Evolutionary conservation across 1,140 invertebrate species (phyloP), one percentile per base, ranked within the genome.

Genomic region (Drosophila funebris): DNA sequence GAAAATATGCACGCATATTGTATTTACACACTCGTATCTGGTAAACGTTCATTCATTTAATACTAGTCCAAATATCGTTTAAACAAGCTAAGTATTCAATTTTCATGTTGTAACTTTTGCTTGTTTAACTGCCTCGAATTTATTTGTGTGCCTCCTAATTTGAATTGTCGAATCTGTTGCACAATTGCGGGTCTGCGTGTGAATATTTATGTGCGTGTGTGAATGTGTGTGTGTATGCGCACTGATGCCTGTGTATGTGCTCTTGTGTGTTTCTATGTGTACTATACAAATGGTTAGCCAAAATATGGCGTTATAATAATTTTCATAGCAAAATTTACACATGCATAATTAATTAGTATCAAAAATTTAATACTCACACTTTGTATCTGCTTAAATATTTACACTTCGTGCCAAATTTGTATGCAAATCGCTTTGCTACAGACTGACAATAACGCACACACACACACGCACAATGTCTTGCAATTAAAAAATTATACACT

Each of bases 331-430:
- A 82, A 85, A 90, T 90, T 90, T 90, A 90, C 87, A 90, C 76
- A 90, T 90, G 87, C 87, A 90, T 90, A 90, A 90, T 90, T 90
- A 90, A 90, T 90, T 90, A 90, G 88, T 89, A 90, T 88, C 83
- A 88, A 90, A 90, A 90, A 90, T 90, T 90, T 90, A 82, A 79
- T 81, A 77, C 80, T 84, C 78, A 83, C 83, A 88, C 88, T 90
- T 90, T 90, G 87, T 82, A 87, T 87, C 85, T 83, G 81, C 78
- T 90, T 90, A 90, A 90, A 90, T 90, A 90, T 90, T 90, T 90
- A 90, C 87, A 90, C 76, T 90, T 90, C 87, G 87, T 90, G 87
- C 87, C 88, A 90, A 90, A 90, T 90, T 90, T 82, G 83, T 90
- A 90, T 90, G 81, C 81, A 85, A 90, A 90, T 90, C 87, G 87